These are phyloP conservation scores for Penaeus japonicus DNA, from an alignment of 1,140 invertebrate genomes.

Conservation along the genomic window DNA sequence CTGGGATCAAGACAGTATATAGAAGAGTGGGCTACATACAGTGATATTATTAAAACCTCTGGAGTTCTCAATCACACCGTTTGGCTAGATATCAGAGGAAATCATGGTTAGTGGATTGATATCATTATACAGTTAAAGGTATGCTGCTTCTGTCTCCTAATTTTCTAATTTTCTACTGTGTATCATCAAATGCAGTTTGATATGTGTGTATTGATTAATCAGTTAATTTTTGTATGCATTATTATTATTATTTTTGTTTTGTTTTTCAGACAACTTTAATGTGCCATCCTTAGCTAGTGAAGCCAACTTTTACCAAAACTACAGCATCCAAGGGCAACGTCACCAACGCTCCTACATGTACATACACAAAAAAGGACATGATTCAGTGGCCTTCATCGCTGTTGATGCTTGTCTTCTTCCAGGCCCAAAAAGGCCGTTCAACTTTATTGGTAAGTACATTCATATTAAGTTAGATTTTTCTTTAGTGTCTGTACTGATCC, in stretches of 20 bases:
- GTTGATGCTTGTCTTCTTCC: slow-evolving; percentile 89
- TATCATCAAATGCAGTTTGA: not conserved
- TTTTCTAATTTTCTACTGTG: slow-evolving; percentile 17
- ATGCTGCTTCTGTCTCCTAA: too few species aligned
- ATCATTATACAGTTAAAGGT: not conserved
- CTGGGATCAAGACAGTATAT: slow-evolving; percentile 83
- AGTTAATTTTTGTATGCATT: too few species aligned
- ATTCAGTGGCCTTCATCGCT: slow-evolving; percentile 81
- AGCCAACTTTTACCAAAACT: slow-evolving; percentile 80
- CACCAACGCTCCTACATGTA: slow-evolving; percentile 81
- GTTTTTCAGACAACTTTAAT: slow-evolving; percentile 81
- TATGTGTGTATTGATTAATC: too few species aligned
- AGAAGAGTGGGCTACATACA: slow-evolving; percentile 86
- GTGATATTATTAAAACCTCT: slow-evolving; percentile 75
- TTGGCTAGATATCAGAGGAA: slow-evolving; percentile 93
- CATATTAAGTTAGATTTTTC: too few species aligned
- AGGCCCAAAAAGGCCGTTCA: slow-evolving; percentile 86
- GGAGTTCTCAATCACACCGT: slow-evolving; percentile 75
- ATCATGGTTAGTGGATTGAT: slow-evolving; percentile 78
- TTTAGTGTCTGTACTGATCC: too few species aligned
- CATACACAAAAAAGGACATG: slow-evolving; percentile 67
- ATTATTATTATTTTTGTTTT: not conserved
- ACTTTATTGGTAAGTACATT: slow-evolving; percentile 80
- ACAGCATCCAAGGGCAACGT: slow-evolving; percentile 78
- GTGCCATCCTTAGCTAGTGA: slow-evolving; percentile 48